phyloP scores from a whole-genome alignment of 2,888 invertebrate genomes.

The Teleiodes luculella region DNA sequence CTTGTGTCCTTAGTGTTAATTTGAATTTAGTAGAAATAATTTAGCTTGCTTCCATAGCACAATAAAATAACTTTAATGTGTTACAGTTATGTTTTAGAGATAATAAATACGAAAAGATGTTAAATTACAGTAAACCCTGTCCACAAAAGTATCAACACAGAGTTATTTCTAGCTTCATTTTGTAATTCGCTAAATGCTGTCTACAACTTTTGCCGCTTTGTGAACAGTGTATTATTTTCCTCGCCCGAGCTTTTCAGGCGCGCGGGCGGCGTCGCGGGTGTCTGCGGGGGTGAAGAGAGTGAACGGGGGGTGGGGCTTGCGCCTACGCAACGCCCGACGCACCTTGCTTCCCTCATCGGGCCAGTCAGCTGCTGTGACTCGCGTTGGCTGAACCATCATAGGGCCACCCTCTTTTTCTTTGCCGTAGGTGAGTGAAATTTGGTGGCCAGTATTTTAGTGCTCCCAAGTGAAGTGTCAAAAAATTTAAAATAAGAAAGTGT shows the following conservation, averaged over 20 bases:
- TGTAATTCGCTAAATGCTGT: background rate
- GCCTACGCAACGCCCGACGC: conserved; percentile 69
- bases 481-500: conserved; percentile 24
- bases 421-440: conserved; percentile 64
- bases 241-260: conserved; percentile 7
- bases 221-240: conserved; percentile 18
- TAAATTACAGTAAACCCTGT: too few relatives aligned
- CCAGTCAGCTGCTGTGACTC: conserved; percentile 77
- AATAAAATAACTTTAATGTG: too few relatives aligned
- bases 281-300: conserved; percentile 28
- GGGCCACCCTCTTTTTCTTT: conserved; percentile 75
- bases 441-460: conserved; percentile 6
- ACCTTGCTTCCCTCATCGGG: conserved; percentile 72
- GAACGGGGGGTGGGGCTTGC: conserved; percentile 42
- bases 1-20: too few relatives aligned
- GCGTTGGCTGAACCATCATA: conserved; percentile 82
- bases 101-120: too few relatives aligned
- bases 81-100: too few relatives aligned
- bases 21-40: too few relatives aligned
- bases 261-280: background rate
- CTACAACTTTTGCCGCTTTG: background rate
- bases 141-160: too few relatives aligned
- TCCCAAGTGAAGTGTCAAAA: conserved; percentile 31
- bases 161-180: too few relatives aligned
- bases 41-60: too few relatives aligned